These are phyloP conservation scores for Rhyacophila brunnea DNA, from an alignment of 1,140 invertebrate genomes.

Conservation along the genomic window DNA sequence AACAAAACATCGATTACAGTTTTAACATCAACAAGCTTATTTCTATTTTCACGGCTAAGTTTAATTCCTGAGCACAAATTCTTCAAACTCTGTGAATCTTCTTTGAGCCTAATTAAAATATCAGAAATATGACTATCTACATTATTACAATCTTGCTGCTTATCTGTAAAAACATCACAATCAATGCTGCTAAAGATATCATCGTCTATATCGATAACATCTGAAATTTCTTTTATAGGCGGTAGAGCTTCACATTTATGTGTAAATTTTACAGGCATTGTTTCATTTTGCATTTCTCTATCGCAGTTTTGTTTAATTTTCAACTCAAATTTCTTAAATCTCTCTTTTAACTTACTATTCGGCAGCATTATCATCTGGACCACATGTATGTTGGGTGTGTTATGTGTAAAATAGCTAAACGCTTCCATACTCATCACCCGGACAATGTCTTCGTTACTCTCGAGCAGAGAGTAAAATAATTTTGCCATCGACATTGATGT, in stretches of 20 bases:
- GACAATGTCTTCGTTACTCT: slow-evolving; percentile 1
- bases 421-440: slow-evolving; percentile 1
- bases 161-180: neutral
- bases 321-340: neutral
- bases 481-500: neutral
- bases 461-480: slow-evolving; percentile 2
- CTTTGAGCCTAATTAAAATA: neutral
- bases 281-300: neutral
- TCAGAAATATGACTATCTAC: neutral
- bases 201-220: neutral
- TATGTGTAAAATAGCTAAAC: slow-evolving; percentile 5
- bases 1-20: neutral
- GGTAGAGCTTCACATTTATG: slow-evolving; percentile 2
- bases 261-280: neutral
- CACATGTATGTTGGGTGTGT: slow-evolving; percentile 5
- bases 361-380: neutral
- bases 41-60: neutral
- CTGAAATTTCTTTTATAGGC: neutral
- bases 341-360: neutral
- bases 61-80: neutral
- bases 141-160: neutral
- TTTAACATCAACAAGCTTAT: neutral
- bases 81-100: neutral
- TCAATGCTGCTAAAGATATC: neutral
- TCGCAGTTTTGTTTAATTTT: slow-evolving; percentile 2